These are phyloP conservation scores for Craseonycteris thonglongyai DNA, from an alignment of 2,113 vertebrate species.

Conservation along the genomic window DNA sequence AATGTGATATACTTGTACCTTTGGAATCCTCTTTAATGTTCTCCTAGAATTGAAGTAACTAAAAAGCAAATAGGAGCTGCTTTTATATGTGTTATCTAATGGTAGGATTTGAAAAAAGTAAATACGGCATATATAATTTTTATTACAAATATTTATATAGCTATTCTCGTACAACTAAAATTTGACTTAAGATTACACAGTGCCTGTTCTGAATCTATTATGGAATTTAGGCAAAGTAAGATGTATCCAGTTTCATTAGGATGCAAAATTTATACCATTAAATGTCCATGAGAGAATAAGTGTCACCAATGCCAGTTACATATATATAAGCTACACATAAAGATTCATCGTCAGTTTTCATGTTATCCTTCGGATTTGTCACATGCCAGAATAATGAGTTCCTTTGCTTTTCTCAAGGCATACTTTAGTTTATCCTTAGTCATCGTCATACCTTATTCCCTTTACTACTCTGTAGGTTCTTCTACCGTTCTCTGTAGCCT, in stretches of 20 bases:
- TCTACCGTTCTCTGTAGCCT: background rate
- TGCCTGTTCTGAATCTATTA: background rate
- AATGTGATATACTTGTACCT: background rate
- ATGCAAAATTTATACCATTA: background rate
- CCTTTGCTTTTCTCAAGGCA: background rate
- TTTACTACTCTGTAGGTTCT: background rate
- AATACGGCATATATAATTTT: background rate
- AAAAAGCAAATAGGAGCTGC: background rate
- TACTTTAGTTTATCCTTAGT: background rate
- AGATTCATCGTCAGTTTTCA: background rate
- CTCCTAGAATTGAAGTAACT: background rate
- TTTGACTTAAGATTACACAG: background rate
- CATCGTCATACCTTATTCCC: background rate
- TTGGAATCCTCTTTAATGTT: constrained; percentile 1
- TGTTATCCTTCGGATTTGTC: background rate
- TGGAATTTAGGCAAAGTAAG: background rate
- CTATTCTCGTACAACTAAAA: background rate
- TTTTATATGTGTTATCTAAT: background rate
- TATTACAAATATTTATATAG: background rate
- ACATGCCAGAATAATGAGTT: background rate
- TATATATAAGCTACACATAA: background rate
- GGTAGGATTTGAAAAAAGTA: background rate
- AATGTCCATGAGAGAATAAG: background rate
- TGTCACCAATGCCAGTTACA: background rate
- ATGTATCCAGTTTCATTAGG: background rate